These are phyloP conservation scores for Mus spretus DNA, from an alignment of 2,797 vertebrate genomes.

Conservation along the genomic window DNA sequence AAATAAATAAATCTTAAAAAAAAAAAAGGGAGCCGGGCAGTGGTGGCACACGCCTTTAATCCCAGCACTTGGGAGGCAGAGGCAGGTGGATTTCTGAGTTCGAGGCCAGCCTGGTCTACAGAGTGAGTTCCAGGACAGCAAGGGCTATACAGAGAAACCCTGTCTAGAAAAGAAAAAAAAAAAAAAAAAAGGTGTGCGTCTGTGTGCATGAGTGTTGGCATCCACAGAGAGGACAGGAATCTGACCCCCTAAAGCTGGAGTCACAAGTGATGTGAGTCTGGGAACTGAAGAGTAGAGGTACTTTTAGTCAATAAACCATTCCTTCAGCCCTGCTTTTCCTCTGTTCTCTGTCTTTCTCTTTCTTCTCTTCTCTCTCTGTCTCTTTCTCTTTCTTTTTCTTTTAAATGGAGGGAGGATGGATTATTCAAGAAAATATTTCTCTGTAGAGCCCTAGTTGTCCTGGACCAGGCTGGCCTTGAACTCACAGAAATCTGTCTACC, in stretches of 20 bases:
- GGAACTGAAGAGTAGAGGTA: background rate
- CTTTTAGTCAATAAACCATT: background rate
- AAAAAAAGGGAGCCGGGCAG: too few species aligned
- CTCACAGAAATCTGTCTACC: background rate
- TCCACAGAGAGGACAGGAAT: background rate
- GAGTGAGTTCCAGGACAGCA: too few species aligned
- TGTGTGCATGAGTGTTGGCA: background rate
- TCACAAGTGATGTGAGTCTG: background rate
- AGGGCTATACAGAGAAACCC: too few species aligned
- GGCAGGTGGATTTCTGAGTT: too few species aligned
- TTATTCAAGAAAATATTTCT: background rate
- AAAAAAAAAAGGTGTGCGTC: background rate
- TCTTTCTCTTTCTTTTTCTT: too few species aligned
- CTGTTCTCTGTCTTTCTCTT: background rate
- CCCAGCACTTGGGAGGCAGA: too few species aligned
- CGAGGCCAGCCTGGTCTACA: too few species aligned
- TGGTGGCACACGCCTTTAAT: too few species aligned
- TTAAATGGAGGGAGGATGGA: background rate
- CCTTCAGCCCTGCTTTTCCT: background rate
- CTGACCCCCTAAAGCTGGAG: background rate
- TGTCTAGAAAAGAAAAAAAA: too few species aligned
- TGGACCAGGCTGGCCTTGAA: background rate
- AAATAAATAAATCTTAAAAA: too few species aligned
- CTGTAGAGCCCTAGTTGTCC: background rate
- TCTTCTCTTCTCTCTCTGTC: too few species aligned